Percentiles rank a stretch among this genome's conserved stretches.
Conservation (phyloP, 2,797 vertebrate genomes). For the Notolepis coatsorum region DNA sequence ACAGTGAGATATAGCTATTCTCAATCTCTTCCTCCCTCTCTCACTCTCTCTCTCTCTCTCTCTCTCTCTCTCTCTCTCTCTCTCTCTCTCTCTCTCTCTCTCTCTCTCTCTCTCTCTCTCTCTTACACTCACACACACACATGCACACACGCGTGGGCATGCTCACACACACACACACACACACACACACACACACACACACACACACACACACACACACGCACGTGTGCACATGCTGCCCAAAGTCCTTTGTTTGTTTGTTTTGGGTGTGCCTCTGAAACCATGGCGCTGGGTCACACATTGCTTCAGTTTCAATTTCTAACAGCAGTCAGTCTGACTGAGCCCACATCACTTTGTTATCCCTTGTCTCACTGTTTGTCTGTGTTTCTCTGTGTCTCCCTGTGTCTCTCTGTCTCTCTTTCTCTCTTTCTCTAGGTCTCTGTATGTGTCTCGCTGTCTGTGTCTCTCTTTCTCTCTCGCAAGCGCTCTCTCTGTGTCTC, state of each 20-base stretch:
- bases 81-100: not conserved
- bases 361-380: slow-evolving; percentile 8
- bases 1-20: slow-evolving; percentile 32
- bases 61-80: slow-evolving; percentile 4
- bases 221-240: slow-evolving; percentile 44
- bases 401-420: not conserved
- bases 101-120: too few relatives aligned
- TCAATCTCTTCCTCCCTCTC: too few relatives aligned
- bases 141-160: too few relatives aligned
- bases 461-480: slow-evolving; percentile 41
- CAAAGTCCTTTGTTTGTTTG: slow-evolving; percentile 78
- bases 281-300: slow-evolving; percentile 78
- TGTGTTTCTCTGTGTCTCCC: slow-evolving; percentile 6
- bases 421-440: slow-evolving; percentile 9
- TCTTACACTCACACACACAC: too few relatives aligned
- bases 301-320: slow-evolving; percentile 63
- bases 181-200: slow-evolving; percentile 1
- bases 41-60: not conserved
- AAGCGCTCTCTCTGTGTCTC: slow-evolving; percentile 1
- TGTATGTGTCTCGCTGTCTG: slow-evolving; percentile 1
- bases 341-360: slow-evolving; percentile 38
- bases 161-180: too few relatives aligned
- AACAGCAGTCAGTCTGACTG: slow-evolving; percentile 63
- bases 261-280: slow-evolving; percentile 82
- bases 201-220: slow-evolving; percentile 6